Base-by-base conservation (phyloP, 2,888 invertebrate genomes). In the Tromatobia lineatoria region DNA sequence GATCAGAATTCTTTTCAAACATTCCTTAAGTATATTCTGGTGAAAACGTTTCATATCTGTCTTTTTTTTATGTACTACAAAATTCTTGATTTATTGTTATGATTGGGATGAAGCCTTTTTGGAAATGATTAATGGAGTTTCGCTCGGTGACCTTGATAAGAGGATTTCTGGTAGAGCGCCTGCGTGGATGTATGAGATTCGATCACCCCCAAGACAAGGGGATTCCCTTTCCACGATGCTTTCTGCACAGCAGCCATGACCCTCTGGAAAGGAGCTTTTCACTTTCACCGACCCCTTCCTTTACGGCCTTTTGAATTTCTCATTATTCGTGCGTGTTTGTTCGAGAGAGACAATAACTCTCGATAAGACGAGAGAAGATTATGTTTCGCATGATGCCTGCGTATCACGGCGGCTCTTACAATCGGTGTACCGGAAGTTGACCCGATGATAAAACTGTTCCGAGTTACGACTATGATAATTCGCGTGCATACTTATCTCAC, bases 191-290 rank as follows among this genome's bases (percentile, higher is more conserved):
- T 77, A n/a, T n/a, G n/a, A 86, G 76, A 86, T 91, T 91, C 91
- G 91, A 91, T 91, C 91, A 90, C 90, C 88, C 59, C 87, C 82
- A 18, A 81, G 76, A 66, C 52, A 47, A 38, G 54, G 54, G 2
- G n/a, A n/a, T 76, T 86, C 86, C 81, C 85, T 83, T 88, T 86
- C 83, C 86, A 77, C 54, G 52, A 80, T 64, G 38, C 8, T 79
- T 76, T 86, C 45, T 57, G 80, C 64, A 70, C 78, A 83, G 80
- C 83, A 83, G 80, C 83, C 85, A 85, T 83, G 85, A 88, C 87
- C 88, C 88, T 88, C 87, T 88, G 91, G 91, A 92, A 91, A 92
- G 90, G 89, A 89, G 90, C 91, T 91, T 91, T 92, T 92, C 91
- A 91, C 91, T 92, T 92, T 92, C 91, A 90, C 90, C 87, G 74